Evolutionary conservation across 2,888 invertebrate species (phyloP).

Genomic region (Microdon myrmicae): DNA sequence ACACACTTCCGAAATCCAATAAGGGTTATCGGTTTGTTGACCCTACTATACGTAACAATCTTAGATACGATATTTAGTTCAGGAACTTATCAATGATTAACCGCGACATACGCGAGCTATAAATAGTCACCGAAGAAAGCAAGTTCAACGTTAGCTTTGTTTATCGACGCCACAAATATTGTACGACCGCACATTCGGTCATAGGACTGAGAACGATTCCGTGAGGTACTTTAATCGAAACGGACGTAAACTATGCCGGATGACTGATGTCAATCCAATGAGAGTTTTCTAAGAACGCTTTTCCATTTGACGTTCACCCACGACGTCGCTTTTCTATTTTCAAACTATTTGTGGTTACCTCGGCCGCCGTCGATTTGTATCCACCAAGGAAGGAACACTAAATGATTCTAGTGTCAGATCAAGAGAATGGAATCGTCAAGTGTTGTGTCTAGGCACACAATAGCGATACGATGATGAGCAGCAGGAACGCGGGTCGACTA

Average conservation of each 20-base stretch:
- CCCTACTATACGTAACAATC: no score
- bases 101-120: slow-evolving; percentile 9
- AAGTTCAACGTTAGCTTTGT: slow-evolving; percentile 29
- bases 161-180: slow-evolving; percentile 18
- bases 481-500: slow-evolving; percentile 1
- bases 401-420: slow-evolving; percentile 36
- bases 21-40: no score
- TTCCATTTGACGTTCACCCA: slow-evolving; percentile 4
- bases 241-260: slow-evolving; percentile 1
- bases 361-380: slow-evolving; percentile 36
- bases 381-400: slow-evolving; percentile 36
- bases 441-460: slow-evolving; percentile 36
- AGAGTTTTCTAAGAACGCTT: slow-evolving; percentile 12
- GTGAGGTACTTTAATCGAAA: background rate
- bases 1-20: no score
- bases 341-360: slow-evolving; percentile 17
- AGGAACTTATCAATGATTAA: slow-evolving; percentile 12
- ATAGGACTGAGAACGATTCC: slow-evolving; percentile 23
- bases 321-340: slow-evolving; percentile 29
- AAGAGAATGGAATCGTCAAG: slow-evolving; percentile 28
- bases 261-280: slow-evolving; percentile 9
- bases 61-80: background rate
- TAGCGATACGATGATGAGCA: slow-evolving; percentile 17
- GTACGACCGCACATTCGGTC: slow-evolving; percentile 9
- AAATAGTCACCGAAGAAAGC: slow-evolving; percentile 11